Percentiles rank a stretch among this genome's conserved stretches.
Conservation (phyloP, 2,797 vertebrate species). For the Spinus olivaceus region DNA sequence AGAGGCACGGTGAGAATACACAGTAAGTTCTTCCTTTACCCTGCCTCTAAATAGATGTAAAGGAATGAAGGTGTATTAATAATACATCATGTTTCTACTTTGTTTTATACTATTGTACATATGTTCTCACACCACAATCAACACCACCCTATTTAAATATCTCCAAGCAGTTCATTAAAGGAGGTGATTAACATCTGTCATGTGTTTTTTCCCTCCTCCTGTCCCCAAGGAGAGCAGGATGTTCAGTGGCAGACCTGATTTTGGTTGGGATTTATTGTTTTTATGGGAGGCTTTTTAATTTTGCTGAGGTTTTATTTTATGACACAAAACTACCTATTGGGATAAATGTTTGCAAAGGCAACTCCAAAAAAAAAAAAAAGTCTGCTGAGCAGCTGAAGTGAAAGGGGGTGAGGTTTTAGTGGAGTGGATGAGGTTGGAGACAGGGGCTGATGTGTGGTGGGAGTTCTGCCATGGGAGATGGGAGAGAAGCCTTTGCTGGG, state of each 20-base stretch:
- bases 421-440: neutral
- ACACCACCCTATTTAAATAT: conserved; percentile 26
- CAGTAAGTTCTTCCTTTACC: conserved; percentile 28
- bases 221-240: conserved; percentile 19
- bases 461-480: neutral
- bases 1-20: conserved; percentile 36
- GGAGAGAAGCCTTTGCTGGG: neutral
- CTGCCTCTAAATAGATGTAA: conserved; percentile 46
- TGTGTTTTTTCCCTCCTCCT: neutral
- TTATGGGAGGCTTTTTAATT: conserved; percentile 16
- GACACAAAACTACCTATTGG: neutral
- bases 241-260: conserved; percentile 13
- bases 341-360: conserved; percentile 38
- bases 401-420: neutral
- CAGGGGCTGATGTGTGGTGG: neutral
- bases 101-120: conserved; percentile 59
- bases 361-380: neutral
- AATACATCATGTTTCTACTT: conserved; percentile 65
- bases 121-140: conserved; percentile 52
- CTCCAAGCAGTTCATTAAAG: conserved; percentile 57
- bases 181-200: conserved; percentile 63
- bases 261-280: conserved; percentile 8
- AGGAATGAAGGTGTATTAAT: conserved; percentile 52
- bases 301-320: conserved; percentile 51
- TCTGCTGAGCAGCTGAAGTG: neutral